Conservation (phyloP, 2,888 invertebrate species). For the Scaptomyza parva region DNA sequence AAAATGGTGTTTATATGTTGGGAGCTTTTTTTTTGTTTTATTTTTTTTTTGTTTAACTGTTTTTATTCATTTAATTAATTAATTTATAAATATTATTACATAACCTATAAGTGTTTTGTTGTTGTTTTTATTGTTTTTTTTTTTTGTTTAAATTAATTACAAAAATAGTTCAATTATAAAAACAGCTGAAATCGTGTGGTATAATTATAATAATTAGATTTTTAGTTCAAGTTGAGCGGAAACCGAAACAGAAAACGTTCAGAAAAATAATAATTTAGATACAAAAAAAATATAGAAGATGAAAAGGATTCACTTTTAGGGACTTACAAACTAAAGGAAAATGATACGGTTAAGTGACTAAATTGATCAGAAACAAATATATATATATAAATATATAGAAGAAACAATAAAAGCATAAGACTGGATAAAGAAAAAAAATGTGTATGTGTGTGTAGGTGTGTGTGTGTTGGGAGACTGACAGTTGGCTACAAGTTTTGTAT, state of each 20-base stretch:
- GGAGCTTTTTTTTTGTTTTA: conserved; percentile 37
- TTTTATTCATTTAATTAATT: conserved; percentile 79
- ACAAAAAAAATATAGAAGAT: conserved; percentile 16
- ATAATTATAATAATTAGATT: conserved; percentile 66
- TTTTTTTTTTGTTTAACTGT: conserved; percentile 61
- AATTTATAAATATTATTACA: conserved; percentile 80
- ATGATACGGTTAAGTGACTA: conserved; percentile 42
- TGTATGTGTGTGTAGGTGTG: conserved; percentile 12
- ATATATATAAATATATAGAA: too few relatives aligned
- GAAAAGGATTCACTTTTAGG: conserved; percentile 6
- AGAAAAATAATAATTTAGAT: conserved; percentile 33
- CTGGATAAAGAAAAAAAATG: conserved; percentile 14
- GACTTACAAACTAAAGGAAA: conserved; percentile 68
- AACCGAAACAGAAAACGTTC: conserved; percentile 46
- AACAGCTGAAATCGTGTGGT: conserved; percentile 50
- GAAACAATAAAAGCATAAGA: conserved; percentile 23
- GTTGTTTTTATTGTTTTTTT: conserved; percentile 37
- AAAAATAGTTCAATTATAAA: conserved; percentile 65
- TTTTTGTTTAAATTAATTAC: conserved; percentile 59
- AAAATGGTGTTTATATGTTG: conserved; percentile 51
- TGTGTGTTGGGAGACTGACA: conserved; percentile 26
- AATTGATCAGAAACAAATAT: conserved; percentile 32
- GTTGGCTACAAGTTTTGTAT: conserved; percentile 61
- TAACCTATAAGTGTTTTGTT: conserved; percentile 72
- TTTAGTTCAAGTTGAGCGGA: conserved; percentile 69